Base-by-base conservation (phyloP, 1,140 invertebrate genomes). In the Holotrichia oblita region DNA sequence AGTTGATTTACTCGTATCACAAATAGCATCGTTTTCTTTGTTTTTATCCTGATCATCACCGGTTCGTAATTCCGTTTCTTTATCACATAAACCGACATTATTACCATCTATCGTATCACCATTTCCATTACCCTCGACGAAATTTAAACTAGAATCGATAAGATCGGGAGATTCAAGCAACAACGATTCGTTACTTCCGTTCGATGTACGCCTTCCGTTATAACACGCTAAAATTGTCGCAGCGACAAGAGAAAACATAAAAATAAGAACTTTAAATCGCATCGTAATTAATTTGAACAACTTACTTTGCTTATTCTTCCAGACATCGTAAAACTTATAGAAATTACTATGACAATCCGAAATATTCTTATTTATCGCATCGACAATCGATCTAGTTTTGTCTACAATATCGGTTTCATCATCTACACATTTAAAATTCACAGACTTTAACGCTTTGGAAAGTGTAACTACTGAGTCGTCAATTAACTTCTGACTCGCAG, bases 311-410 rank as follows among this genome's bases (percentile, higher is more conserved):
- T 55, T 7, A 55, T 7, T 55, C n/a, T 55, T 55, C 48, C 48
- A 55, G n/a, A 3, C 48, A 55, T 55, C 12, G 17, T 55, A 55
- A 55, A 55, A 55, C 17, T 14, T 55, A n/a, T 55, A 55, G 17
- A 55, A 55, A 55, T 17, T n/a, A n/a, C 17, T 55, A 55, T 17
- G 48, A 55, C 17, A 55, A n/a, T 55, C 48, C 7, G 14, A 6
- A 55, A 55, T 55, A 55, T 17, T 55, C 48, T 55, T 55, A n/a
- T n/a, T 55, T 55, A 55, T 6, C 17, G 14, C 12, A 55, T 55
- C 48, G n/a, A 55, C 6, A n/a, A 55, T 55, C 6, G 48, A 55
- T n/a, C n/a, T 55, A 55, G 48, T 55, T 55, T 55, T n/a, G n/a
- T 55, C 48, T n/a, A 55, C 48, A 55, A 14, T 55, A 17, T 55